These are phyloP conservation scores for Propithecus perrieri DNA, from an alignment of 2,797 vertebrate species.

Conservation along the genomic window DNA sequence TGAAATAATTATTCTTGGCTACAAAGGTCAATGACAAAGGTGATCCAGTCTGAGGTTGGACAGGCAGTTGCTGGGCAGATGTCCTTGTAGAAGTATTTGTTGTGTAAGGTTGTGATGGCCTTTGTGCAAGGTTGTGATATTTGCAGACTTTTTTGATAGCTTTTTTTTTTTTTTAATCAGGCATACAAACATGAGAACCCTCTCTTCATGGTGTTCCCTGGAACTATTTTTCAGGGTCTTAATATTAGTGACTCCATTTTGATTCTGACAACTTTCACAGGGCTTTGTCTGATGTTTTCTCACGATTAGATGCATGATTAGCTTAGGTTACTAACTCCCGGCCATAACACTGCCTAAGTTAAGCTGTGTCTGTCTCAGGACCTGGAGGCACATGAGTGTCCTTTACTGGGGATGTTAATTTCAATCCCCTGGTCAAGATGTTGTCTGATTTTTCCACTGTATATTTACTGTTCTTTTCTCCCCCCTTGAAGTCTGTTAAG, in stretches of 20 bases:
- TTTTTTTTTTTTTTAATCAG: background rate
- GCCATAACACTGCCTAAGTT: background rate
- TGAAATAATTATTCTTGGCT: background rate
- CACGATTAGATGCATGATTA: background rate
- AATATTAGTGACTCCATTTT: background rate
- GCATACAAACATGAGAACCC: background rate
- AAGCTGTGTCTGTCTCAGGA: background rate
- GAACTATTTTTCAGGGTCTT: background rate
- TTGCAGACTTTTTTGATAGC: background rate
- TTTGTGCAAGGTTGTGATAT: background rate
- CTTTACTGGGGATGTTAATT: background rate
- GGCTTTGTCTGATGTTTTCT: background rate
- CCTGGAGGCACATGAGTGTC: background rate
- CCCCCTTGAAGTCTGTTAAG: background rate
- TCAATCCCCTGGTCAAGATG: background rate
- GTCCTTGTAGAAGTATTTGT: background rate
- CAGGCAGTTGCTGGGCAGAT: background rate
- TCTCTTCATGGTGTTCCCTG: background rate
- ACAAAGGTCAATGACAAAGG: background rate
- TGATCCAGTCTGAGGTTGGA: background rate
- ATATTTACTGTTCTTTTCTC: background rate
- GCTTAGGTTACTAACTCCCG: background rate
- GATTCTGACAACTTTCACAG: background rate
- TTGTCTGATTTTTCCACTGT: background rate
- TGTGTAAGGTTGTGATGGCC: background rate